These are phyloP conservation scores for Anarhynchus alexandrinus DNA, from an alignment of 2,113 vertebrate genomes.

Conservation along the genomic window DNA sequence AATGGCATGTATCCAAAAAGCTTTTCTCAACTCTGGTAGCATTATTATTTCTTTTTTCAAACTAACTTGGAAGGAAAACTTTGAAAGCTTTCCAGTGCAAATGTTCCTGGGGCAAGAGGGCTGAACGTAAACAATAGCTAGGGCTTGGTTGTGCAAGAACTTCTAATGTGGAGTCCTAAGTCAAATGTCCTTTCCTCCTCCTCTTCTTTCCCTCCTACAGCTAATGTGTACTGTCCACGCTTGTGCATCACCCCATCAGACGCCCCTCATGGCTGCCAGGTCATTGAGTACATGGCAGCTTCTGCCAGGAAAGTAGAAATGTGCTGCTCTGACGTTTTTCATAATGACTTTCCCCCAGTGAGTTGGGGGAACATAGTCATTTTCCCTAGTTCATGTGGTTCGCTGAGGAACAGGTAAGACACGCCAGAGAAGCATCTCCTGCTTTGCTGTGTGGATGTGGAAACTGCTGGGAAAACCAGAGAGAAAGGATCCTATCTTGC, in stretches of 20 bases:
- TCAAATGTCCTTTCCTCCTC: neutral
- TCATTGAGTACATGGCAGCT: neutral
- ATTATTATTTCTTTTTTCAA: neutral
- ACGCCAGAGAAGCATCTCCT: neutral
- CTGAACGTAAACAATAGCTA: neutral
- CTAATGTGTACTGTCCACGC: neutral
- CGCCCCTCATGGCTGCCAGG: neutral
- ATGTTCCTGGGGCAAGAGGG: neutral
- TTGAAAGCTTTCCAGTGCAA: slow-evolving; percentile 44
- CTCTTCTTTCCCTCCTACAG: neutral
- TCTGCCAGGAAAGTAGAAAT: neutral
- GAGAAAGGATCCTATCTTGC: neutral
- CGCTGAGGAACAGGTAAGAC: neutral
- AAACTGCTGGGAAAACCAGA: neutral
- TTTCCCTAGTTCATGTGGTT: neutral
- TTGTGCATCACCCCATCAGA: neutral
- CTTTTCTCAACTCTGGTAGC: neutral
- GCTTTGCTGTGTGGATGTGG: neutral
- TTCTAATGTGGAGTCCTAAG: neutral
- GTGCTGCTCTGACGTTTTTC: neutral
- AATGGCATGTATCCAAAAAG: slow-evolving; percentile 9
- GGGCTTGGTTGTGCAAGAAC: neutral
- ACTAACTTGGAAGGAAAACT: neutral
- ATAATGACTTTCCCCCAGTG: neutral
- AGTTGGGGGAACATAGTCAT: neutral